phyloP scores from a whole-genome alignment of 2,888 invertebrate genomes.

The Steinernema hermaphroditum region DNA sequence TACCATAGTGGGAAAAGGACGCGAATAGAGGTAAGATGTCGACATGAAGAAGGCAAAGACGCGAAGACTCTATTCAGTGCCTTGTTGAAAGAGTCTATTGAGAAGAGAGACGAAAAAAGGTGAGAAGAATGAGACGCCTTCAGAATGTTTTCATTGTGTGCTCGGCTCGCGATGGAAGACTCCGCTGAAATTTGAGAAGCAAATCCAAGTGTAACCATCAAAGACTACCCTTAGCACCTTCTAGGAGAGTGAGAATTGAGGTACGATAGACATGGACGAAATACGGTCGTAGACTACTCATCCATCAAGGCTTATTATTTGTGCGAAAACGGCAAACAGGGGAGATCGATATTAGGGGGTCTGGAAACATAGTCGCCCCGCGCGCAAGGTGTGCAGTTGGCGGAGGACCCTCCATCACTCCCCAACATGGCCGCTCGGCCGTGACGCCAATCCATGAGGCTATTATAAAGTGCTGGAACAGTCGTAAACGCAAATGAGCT shows the following conservation, averaged over 20 bases:
- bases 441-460: neutral
- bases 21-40: neutral
- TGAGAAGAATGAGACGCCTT: neutral
- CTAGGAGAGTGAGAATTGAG: neutral
- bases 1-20: neutral
- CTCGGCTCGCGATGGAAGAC: too few relatives aligned
- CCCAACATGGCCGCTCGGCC: neutral
- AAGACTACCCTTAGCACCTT: neutral
- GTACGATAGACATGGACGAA: neutral
- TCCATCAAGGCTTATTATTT: conserved; percentile 22
- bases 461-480: conserved; percentile 13
- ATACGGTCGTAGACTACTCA: neutral
- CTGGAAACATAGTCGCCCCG: conserved; percentile 26
- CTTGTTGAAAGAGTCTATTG: neutral
- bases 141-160: neutral
- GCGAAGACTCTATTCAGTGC: neutral
- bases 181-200: neutral
- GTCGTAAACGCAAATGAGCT: neutral
- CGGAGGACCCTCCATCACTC: neutral
- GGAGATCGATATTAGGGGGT: conserved; percentile 29
- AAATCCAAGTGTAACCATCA: neutral
- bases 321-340: conserved; percentile 28
- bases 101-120: neutral
- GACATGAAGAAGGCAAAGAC: neutral
- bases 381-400: conserved; percentile 28